phyloP scores from a whole-genome alignment of 2,113 vertebrate species.

The Pleuronectes platessa region DNA sequence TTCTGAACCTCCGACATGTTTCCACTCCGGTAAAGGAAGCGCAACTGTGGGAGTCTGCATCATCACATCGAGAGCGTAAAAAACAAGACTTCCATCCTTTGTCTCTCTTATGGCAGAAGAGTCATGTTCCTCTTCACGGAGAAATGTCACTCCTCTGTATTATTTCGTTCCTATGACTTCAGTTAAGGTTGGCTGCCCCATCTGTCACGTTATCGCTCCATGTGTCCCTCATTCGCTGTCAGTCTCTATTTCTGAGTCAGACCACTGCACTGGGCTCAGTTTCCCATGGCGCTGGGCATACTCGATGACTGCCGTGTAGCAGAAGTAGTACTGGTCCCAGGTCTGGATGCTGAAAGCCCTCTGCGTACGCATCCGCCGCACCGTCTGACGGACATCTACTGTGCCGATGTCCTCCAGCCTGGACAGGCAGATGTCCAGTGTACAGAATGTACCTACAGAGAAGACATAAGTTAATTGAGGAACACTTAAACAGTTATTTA shows the following conservation, averaged over 20 bases:
- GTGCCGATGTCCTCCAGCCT: conserved; percentile 84
- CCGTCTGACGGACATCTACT: conserved; percentile 81
- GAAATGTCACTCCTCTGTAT: too few species aligned
- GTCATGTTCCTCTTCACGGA: conserved; percentile 25
- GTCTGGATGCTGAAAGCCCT: conserved; percentile 87
- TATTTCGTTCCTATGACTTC: conserved; percentile 44
- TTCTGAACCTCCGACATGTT: conserved; percentile 28
- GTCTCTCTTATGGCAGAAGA: conserved; percentile 44
- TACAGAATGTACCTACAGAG: conserved; percentile 83
- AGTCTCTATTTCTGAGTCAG: conserved; percentile 86
- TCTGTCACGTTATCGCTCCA: background rate
- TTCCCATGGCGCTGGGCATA: conserved; percentile 82
- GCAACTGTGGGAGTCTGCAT: conserved; percentile 36
- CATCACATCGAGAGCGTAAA: conserved; percentile 26
- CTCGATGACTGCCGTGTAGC: conserved; percentile 84
- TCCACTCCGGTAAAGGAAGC: conserved; percentile 45
- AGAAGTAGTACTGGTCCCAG: conserved; percentile 88
- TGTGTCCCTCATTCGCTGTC: conserved; percentile 83
- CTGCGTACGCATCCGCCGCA: conserved; percentile 83
- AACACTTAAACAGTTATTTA: background rate
- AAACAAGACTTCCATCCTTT: conserved; percentile 50
- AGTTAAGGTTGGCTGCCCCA: conserved; percentile 30
- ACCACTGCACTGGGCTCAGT: conserved; percentile 85
- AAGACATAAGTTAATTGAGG: background rate
- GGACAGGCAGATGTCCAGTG: conserved; percentile 85